Base-by-base conservation (phyloP, 1,140 invertebrate genomes). In the Drosophila bipectinata region DNA sequence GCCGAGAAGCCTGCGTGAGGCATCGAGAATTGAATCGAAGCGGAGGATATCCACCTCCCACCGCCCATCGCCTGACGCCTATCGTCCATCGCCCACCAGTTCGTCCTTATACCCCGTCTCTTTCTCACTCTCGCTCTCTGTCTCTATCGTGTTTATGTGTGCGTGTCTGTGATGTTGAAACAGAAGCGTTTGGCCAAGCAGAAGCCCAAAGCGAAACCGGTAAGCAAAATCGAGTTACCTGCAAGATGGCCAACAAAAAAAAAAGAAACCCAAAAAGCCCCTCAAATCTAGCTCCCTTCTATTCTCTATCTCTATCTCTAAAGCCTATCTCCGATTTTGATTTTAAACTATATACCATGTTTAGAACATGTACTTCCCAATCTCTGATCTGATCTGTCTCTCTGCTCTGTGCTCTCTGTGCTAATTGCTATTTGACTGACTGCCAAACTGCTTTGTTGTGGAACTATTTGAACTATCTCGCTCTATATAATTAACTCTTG, bases 151-250 rank as follows among this genome's bases (percentile, higher is more conserved):
- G 81, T 88, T 57, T 88, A 79, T 88, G 75, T 87, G 79, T 75
- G 71, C 66, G 82, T 88, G 62, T 72, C 55, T 79, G 82, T 82
- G 84, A 91, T 91, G 90, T 91, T 91, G 90, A 91, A 91, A 83
- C 90, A 79, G 63, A 91, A 91, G 80, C 90, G 90, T 74, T 81
- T 89, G 76, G 83, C 87, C 51, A 91, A 91, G 49, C 90, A 91
- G 78, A 91, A 91, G 77, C 90, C 90, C 76, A 91, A 91, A 91
- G 90, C 90, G 53, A 91, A 91, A 90, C 90, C 90, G 90, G 90
- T 91, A 91, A 91, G 90, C 68, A 49, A 79, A 64, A 39, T 45
- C 54, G 30, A 48, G 10, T 15, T 14, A n/a, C 5, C 7, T 10
- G 44, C n/a, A 47, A 6, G 4, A 4, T 44, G 41, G 41, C n/a